A percentile compares a stretch with the other conserved stretches of the same genome.
These are phyloP conservation scores for Caenorhabditis tropicalis DNA, from an alignment of 1,140 invertebrate genomes.

Conservation along the genomic window DNA sequence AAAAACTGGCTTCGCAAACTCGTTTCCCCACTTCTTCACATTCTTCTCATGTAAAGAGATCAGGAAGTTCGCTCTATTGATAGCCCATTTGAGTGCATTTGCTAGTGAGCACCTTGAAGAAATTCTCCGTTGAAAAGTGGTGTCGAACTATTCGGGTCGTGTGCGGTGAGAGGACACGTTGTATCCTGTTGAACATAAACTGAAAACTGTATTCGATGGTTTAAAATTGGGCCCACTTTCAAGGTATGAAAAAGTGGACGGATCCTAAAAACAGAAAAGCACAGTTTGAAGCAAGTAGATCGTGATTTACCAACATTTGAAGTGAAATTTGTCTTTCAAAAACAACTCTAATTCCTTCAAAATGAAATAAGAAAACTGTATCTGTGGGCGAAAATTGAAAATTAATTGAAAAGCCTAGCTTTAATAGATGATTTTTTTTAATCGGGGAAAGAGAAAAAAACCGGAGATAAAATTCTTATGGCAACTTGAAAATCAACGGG, in stretches of 20 bases:
- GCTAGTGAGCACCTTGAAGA: background rate
- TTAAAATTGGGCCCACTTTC: no score
- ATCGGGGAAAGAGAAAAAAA: background rate
- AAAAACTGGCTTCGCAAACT: background rate
- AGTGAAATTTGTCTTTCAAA: no score
- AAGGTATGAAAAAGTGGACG: no score
- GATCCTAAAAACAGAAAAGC: background rate
- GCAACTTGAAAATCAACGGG: background rate
- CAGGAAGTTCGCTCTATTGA: no score
- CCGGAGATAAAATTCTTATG: background rate
- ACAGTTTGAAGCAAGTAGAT: background rate
- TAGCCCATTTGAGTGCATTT: background rate
- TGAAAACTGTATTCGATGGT: background rate
- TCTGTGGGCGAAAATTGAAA: no score
- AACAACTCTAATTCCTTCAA: no score
- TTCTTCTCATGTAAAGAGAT: no score
- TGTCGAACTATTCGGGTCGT: background rate
- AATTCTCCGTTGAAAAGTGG: background rate
- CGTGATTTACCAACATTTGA: no score
- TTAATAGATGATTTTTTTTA: no score
- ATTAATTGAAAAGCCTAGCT: no score
- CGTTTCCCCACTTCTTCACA: background rate
- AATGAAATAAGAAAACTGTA: no score
- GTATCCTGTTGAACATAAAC: background rate
- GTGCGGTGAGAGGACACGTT: background rate